Evolutionary conservation across 2,888 invertebrate species (phyloP).

Genomic region (Allophyes oxyacanthae): DNA sequence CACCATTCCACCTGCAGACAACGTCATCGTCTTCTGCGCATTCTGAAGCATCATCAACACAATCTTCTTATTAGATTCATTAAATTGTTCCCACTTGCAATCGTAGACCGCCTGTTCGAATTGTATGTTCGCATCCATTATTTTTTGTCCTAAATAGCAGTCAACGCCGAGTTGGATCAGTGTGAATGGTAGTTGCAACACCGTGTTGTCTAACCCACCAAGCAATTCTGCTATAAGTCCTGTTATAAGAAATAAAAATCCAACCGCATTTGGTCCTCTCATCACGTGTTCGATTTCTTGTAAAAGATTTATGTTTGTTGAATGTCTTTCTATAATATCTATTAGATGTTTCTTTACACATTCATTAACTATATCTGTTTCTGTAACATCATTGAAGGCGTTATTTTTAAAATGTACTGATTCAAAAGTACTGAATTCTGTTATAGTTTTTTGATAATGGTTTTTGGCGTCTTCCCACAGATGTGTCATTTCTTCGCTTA

Average conservation of each 20-base stretch:
- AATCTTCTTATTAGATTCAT: constrained; percentile 60
- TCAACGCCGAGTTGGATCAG: constrained; percentile 68
- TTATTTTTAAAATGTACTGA: constrained; percentile 12
- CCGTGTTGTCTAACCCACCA: constrained; percentile 73
- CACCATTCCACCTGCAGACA: constrained; percentile 65
- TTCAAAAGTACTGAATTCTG: constrained; percentile 9
- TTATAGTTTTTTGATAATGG: constrained; percentile 19
- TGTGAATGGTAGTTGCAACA: constrained; percentile 68
- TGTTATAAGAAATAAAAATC: constrained; percentile 64
- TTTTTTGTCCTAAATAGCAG: constrained; percentile 64
- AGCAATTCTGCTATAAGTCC: constrained; percentile 72
- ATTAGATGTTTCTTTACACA: constrained; percentile 60
- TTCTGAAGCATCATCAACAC: constrained; percentile 63
- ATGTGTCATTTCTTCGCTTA: constrained; percentile 66
- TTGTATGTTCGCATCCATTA: constrained; percentile 61
- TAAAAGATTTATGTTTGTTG: constrained; percentile 59
- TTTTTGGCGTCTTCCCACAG: constrained; percentile 67
- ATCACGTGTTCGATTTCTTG: constrained; percentile 63
- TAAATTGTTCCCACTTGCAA: constrained; percentile 68
- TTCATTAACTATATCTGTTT: constrained; percentile 58
- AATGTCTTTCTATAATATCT: constrained; percentile 63
- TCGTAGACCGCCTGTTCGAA: constrained; percentile 64
- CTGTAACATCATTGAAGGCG: constrained; percentile 2
- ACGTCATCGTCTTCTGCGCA: constrained; percentile 63
- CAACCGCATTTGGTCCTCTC: constrained; percentile 66